Conservation (phyloP, 1,140 invertebrate species). For the Euborellia annulipes region DNA sequence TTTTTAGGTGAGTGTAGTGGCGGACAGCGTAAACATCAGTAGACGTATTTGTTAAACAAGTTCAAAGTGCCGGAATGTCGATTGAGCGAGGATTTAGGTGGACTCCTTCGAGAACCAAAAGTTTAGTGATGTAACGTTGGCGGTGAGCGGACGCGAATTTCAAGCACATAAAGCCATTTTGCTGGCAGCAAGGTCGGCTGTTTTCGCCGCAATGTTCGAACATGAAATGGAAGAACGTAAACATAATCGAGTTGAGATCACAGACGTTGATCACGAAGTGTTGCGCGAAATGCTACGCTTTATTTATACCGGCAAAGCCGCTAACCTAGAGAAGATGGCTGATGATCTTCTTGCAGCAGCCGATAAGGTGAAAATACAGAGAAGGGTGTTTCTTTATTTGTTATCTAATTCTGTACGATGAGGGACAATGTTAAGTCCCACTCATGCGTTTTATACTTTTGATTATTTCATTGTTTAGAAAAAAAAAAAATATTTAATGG, state of each 20-base stretch:
- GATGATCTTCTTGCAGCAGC: slow-evolving; percentile 93
- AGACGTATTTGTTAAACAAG: slow-evolving; percentile 86
- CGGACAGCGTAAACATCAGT: slow-evolving; percentile 93
- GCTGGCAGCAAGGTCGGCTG: slow-evolving; percentile 87
- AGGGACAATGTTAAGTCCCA: no score
- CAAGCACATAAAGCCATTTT: slow-evolving; percentile 95
- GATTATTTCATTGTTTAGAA: not conserved
- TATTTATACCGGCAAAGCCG: slow-evolving; percentile 93
- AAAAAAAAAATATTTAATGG: not conserved
- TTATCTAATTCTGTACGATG: no score
- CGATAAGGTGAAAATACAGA: slow-evolving; percentile 74
- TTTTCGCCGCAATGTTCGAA: slow-evolving; percentile 98
- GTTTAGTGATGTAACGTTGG: slow-evolving; percentile 91
- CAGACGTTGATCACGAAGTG: slow-evolving; percentile 92
- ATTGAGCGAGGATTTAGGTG: slow-evolving; percentile 82
- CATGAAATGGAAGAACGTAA: slow-evolving; percentile 98
- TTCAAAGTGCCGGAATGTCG: slow-evolving; percentile 96
- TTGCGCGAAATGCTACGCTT: slow-evolving; percentile 94
- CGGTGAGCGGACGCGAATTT: slow-evolving; percentile 82
- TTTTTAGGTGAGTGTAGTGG: slow-evolving; percentile 74
- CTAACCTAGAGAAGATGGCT: slow-evolving; percentile 95
- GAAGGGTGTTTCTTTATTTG: no score
- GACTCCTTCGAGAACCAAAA: slow-evolving; percentile 89
- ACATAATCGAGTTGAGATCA: slow-evolving; percentile 92
- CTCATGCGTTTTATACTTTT: slow-evolving; percentile 10